A percentile compares a stretch with the other conserved stretches of the same genome.
Conservation (phyloP, 1,140 invertebrate species). For the Pseudobourletiella spinata region DNA sequence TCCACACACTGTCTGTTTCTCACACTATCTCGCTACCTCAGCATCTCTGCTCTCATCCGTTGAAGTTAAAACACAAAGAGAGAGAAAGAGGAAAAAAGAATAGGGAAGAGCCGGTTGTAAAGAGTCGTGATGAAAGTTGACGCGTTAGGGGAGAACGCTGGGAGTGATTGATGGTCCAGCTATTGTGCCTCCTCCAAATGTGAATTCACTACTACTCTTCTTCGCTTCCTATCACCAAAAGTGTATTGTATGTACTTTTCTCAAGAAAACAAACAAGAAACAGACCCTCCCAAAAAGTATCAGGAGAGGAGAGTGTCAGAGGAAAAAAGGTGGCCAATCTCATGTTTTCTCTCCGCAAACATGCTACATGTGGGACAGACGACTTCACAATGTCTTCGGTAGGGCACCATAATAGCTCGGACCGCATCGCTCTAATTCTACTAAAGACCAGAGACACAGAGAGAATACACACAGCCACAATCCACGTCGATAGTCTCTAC, state of each 20-base stretch:
- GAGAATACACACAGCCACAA: no score
- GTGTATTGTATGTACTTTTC: not conserved
- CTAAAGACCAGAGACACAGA: no score
- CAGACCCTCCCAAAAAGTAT: not conserved
- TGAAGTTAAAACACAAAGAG: not conserved
- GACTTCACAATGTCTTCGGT: no score
- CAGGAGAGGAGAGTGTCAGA: not conserved
- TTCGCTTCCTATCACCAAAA: not conserved
- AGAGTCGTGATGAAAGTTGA: constrained; percentile 19
- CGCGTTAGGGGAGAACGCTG: constrained; percentile 16
- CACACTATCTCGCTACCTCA: no score
- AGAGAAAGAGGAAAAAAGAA: constrained; percentile 7
- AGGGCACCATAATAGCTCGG: no score
- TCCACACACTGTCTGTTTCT: no score
- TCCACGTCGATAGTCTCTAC: no score
- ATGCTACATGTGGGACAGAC: no score
- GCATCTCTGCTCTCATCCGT: no score
- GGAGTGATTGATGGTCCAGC: constrained; percentile 20
- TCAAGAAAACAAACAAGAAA: constrained; percentile 1
- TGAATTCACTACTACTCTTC: not conserved
- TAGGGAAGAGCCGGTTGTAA: constrained; percentile 3
- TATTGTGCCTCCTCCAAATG: not conserved
- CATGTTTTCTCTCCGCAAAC: no score
- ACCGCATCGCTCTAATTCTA: no score
- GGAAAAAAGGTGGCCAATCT: no score